Evolutionary conservation across 2,797 vertebrate species (phyloP).

Genomic region (Chaunax sp.): DNA sequence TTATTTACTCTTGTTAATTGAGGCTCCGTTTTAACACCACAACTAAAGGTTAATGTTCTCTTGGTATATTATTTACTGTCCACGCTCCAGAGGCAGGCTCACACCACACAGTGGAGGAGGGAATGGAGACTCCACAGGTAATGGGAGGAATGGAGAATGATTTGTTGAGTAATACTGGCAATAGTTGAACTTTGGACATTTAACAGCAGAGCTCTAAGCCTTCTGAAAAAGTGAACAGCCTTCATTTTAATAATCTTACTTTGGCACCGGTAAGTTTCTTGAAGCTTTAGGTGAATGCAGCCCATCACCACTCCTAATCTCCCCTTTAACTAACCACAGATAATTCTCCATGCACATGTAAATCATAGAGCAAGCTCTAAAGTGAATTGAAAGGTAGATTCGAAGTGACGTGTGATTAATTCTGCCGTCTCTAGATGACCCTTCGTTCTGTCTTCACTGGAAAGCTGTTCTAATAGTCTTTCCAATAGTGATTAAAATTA

Average conservation of each 20-base stretch:
- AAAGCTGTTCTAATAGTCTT: conserved; percentile 78
- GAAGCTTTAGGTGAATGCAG: conserved; percentile 51
- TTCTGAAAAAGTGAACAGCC: conserved; percentile 47
- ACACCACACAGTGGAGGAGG: conserved; percentile 31
- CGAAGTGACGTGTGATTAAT: conserved; percentile 81
- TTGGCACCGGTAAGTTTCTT: conserved; percentile 61
- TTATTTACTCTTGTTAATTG: conserved; percentile 88
- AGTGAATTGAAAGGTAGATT: conserved; percentile 81
- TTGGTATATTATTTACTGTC: conserved; percentile 79
- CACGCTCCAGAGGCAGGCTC: conserved; percentile 50
- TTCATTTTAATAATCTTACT: conserved; percentile 68
- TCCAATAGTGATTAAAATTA: conserved; percentile 81
- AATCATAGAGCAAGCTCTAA: conserved; percentile 70
- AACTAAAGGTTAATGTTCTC: conserved; percentile 86
- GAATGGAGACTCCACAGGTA: conserved; percentile 41
- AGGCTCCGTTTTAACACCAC: conserved; percentile 81
- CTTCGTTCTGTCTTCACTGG: conserved; percentile 73
- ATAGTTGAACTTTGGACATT: conserved; percentile 63
- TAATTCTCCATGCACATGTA: conserved; percentile 77
- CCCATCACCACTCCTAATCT: conserved; percentile 64
- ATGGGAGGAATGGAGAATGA: conserved; percentile 36
- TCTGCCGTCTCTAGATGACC: conserved; percentile 73
- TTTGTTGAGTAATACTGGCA: conserved; percentile 56
- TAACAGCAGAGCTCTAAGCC: conserved; percentile 36
- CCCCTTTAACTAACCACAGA: conserved; percentile 68